phyloP scores from a whole-genome alignment of 2,797 vertebrate genomes.

The Anas capensis region DNA sequence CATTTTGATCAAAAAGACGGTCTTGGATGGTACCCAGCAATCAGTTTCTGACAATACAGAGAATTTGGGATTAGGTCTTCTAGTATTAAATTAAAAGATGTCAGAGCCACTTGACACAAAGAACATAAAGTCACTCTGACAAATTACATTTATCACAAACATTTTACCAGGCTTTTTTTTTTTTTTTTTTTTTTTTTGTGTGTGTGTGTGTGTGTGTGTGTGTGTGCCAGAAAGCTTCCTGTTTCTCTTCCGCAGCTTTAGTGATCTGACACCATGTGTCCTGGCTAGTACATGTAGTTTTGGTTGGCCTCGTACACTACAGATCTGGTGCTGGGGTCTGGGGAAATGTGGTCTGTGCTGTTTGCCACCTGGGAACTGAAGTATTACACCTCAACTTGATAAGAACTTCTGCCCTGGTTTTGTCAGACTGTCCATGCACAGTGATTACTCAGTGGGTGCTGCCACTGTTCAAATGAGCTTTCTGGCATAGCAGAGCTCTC shows the following conservation, averaged over 20 bases:
- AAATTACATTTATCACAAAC: background rate
- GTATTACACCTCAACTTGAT: background rate
- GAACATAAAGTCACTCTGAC: background rate
- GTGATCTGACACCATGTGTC: accelerated
- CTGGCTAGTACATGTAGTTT: background rate
- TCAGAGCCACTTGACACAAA: accelerated
- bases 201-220: too few species aligned
- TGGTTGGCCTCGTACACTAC: background rate
- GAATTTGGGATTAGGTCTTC: background rate
- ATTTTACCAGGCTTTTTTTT: background rate
- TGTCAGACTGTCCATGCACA: background rate
- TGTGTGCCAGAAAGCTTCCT: background rate
- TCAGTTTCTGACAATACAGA: background rate
- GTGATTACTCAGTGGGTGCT: background rate
- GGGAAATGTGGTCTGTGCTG: background rate
- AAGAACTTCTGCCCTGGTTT: background rate
- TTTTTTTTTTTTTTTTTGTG: too few species aligned
- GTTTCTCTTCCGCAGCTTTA: background rate
- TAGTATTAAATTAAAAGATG: background rate
- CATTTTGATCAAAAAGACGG: background rate
- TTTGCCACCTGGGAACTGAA: background rate
- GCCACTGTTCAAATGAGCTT: background rate
- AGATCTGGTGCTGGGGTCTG: background rate
- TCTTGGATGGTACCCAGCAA: background rate
- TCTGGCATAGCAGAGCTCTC: background rate